Base-by-base conservation (phyloP, 2,113 vertebrate species). In the Athene noctua region DNA sequence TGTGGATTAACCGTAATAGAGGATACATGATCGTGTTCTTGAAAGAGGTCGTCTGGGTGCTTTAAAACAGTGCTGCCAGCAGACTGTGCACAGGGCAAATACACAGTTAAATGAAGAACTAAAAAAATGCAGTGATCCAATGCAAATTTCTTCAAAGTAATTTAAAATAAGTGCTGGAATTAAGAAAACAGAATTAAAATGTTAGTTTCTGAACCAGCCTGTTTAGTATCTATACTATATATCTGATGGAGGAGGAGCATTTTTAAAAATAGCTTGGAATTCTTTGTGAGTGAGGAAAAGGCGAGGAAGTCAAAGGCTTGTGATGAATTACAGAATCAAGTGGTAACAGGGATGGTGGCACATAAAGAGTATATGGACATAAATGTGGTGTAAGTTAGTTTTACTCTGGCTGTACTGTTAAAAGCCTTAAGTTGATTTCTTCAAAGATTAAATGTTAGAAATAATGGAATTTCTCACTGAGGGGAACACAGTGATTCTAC, bases 1-100 rank as follows among this genome's bases (percentile, higher is more conserved):
- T 73, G 70, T 80, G 96, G 96, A 95, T 97, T 95, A 96, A 46
- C 85, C 12, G 34, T 82, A 65, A 87, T 29, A 85, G 73, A 86
- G 42, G 96, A 77, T 51, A 94, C 46, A 25, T 67, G 97, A 95
- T 88, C 91, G 5, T 1, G 0, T 94, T 87, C 95, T 54, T 66
- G 74, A 58, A 47, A 57, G 70, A 88, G 46, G 26, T 84, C 2
- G 2, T 62, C 73, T 59, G 74, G 27, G 66, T 85, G 66, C 87
- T 73, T 82, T 59, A 54, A 83, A 88, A 78, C 38, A 79, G 55
- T 23, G 36, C 51, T 1, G 5, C 26, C 57, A 51, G 63, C 66
- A 81, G 58, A 5, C 34, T 62, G 0, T 42, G 52, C 54, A 42
- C 13, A 26, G 52, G 57, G 61, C 83, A 90, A 67, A 78, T 22